Base-by-base conservation (phyloP, 1,140 invertebrate species). In the Drosophila kikkawai region DNA sequence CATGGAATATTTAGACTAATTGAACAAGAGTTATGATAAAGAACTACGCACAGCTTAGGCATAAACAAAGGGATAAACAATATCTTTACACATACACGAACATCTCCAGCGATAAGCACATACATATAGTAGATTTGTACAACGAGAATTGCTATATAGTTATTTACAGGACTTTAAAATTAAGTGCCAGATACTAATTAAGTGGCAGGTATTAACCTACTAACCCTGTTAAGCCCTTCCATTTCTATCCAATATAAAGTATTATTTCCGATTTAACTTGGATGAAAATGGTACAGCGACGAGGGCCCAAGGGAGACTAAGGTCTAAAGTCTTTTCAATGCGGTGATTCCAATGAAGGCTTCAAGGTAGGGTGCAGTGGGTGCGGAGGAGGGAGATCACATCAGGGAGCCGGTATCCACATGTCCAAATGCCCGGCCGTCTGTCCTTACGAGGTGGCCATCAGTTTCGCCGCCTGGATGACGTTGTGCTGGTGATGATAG, bases 401-500 rank as follows among this genome's bases (percentile, higher is more conserved):
- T 90, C 84, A 88, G 69, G 71, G 69, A 63, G 64, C 50, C 68
- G 22, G 48, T 22, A 29, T 15, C 42, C 19, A 51, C n/a, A 22
- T 29, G 22, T 36, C 56, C 39, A 15, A 12, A 12, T 7, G 26
- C n/a, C 5, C 48, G 26, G 32, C 9, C 2, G 51, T 15, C 34
- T 15, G 45, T 13, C 47, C 58, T 74, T 95, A 96, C 80, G 96
- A 96, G n/a, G 96, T 96, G 4, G 96, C 96, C 94, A 97, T 95
- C 58, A 96, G 93, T 84, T 97, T 97, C 19, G 96, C 96, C 45
- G 96, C 95, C 45, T 96, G 95, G 17, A 96, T 96, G 41, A 97
- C 96, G 93, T 96, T 96, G 83, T 96, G 96, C 90, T 97, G 96
- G 92, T 97, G 96, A 92, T 96, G 95, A 92, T 96, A 97, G 2